Conservation (phyloP, 1,140 invertebrate species). For the Patella vulgata region DNA sequence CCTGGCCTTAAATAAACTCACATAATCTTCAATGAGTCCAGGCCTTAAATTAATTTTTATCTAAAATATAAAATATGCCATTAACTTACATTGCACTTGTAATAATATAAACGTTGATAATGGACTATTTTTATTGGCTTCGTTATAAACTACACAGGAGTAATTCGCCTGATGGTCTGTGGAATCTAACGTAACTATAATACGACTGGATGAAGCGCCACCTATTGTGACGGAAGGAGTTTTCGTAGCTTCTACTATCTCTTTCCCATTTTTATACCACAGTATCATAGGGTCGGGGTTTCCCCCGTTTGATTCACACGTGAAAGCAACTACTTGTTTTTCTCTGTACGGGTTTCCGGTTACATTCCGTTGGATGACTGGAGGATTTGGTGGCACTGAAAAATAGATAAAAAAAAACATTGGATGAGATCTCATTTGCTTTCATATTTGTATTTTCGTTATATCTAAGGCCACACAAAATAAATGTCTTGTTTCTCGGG, state of each 20-base stretch:
- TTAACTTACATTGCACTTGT: conserved; percentile 43
- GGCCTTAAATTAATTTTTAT: no score
- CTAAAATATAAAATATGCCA: no score
- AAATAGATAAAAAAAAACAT: not conserved
- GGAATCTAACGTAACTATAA: conserved; percentile 27
- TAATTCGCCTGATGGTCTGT: conserved; percentile 40
- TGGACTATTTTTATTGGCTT: conserved; percentile 29
- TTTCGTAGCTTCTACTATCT: conserved; percentile 4
- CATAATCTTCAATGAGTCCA: no score
- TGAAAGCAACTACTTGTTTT: conserved; percentile 28
- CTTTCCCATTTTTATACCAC: conserved; percentile 38
- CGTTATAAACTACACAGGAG: conserved; percentile 37
- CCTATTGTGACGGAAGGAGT: conserved; percentile 9
- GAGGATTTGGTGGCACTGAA: conserved; percentile 25
- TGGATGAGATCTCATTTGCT: not conserved
- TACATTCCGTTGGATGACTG: conserved; percentile 11
- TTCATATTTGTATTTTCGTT: not conserved
- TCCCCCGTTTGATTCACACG: conserved; percentile 36
- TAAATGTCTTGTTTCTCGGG: no score
- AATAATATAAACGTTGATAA: conserved; percentile 20
- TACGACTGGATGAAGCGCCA: conserved; percentile 17
- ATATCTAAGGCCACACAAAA: no score
- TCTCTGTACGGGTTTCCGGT: conserved; percentile 24
- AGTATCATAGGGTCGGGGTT: conserved; percentile 40
- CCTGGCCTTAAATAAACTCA: no score